Evolutionary conservation across 2,797 vertebrate genomes (phyloP), one percentile per base, ranked within the genome.

Genomic region (Eulemur coronatus): DNA sequence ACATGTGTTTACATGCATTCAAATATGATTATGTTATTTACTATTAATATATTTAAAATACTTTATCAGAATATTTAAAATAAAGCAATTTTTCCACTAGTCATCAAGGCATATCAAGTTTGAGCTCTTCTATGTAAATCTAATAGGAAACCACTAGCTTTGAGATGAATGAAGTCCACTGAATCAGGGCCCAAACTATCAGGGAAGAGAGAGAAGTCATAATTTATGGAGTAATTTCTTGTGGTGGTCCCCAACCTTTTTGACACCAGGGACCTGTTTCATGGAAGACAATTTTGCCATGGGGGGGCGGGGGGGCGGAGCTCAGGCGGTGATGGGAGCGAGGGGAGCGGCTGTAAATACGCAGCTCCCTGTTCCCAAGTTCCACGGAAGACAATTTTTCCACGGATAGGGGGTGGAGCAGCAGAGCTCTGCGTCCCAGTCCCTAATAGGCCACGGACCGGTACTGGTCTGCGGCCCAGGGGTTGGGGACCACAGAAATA

Each of bases 41-140:
- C 10, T 69, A 67, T 98, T 97, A 96, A 97, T 5, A 41, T 28
- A 93, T 46, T 33, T 86, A 43, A 82, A 93, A 73, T 84, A 75
- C 28, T 89, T 97, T 84, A 72, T 15, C 80, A 65, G 35, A 24
- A 30, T 24, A 87, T 93, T 96, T 61, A 55, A 91, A 97, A 73
- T 52, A 81, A 67, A 96, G 30, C 33, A 59, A 92, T 57, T 97
- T 96, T 90, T 97, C 97, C 70, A 82, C 33, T 94, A 57, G 87
- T 84, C 46, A 33, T 84, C 38, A 81, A 92, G 92, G 69, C 55
- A 55, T 0, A 4, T 6, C 3, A 65, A 50, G 2, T 46, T 92
- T 94, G 81, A 95, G 61, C 69, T 76, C 38, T 43, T 59, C 41
- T 69, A 18, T 57, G 28, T 48, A 92, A 85, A 75, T 75, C 26